Evolutionary conservation across 2,888 invertebrate genomes (phyloP).

Genomic region (Orchestes rusci): DNA sequence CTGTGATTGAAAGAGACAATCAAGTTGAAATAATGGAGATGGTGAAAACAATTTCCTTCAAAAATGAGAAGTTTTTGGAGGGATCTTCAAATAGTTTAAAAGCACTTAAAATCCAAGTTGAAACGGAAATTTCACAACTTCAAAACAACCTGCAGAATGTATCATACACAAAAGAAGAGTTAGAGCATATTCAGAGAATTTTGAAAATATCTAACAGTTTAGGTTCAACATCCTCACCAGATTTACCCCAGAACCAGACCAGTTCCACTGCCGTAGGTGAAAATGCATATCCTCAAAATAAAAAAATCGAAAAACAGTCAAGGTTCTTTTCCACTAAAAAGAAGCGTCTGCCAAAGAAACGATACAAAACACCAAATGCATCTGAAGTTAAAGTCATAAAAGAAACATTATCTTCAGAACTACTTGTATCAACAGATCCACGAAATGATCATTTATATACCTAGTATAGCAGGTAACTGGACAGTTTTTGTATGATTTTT

Average conservation of each 20-base stretch:
- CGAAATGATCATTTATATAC: slow-evolving; percentile 6
- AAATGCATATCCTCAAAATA: neutral
- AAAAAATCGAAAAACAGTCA: slow-evolving; percentile 2
- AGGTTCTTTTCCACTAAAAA: slow-evolving; percentile 1
- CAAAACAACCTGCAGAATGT: no score
- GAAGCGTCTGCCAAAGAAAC: neutral
- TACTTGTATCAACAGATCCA: neutral
- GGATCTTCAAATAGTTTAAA: no score
- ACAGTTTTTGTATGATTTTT: no score
- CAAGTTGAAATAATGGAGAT: no score
- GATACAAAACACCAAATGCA: neutral
- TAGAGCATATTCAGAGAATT: neutral
- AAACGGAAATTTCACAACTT: no score
- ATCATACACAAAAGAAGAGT: neutral
- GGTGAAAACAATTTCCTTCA: no score
- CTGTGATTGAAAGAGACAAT: no score
- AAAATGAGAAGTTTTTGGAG: no score
- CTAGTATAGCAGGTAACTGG: no score
- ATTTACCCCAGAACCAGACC: neutral
- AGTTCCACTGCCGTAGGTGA: neutral
- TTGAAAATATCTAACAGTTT: no score
- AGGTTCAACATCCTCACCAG: no score
- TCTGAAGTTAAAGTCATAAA: neutral
- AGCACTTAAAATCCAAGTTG: no score
- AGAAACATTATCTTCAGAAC: neutral